A percentile compares a stretch with the other conserved stretches of the same genome.
Conservation (phyloP, 2,113 vertebrate genomes). For the Polypterus bichir region DNA sequence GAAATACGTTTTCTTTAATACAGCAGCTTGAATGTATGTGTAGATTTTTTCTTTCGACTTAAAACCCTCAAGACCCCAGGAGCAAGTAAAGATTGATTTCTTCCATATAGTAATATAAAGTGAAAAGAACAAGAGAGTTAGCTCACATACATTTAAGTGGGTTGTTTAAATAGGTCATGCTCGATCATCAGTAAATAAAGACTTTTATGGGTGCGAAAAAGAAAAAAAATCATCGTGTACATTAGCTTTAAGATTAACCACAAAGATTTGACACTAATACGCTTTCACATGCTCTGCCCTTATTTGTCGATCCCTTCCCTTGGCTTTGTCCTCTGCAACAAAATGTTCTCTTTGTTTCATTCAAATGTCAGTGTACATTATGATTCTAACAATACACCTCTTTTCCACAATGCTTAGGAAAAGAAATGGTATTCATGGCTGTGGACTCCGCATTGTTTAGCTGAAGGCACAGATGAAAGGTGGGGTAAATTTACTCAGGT, state of each 20-base stretch:
- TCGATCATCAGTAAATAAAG: background rate
- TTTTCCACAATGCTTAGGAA: conserved; percentile 23
- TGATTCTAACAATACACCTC: conserved; percentile 25
- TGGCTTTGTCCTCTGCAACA: conserved; percentile 46
- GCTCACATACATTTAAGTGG: too few relatives aligned
- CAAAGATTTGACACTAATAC: background rate
- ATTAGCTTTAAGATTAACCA: background rate
- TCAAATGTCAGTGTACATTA: conserved; percentile 24
- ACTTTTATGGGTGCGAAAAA: background rate
- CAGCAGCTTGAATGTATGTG: too few relatives aligned
- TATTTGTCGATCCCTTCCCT: conserved; percentile 7
- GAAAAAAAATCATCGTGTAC: background rate
- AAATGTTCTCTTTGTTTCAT: conserved; percentile 45
- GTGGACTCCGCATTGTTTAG: conserved; percentile 22
- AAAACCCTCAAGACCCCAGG: too few relatives aligned
- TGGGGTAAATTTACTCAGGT: conserved; percentile 33
- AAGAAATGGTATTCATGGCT: conserved; percentile 31
- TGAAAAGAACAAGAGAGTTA: too few relatives aligned
- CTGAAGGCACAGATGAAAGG: conserved; percentile 29
- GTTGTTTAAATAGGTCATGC: background rate
- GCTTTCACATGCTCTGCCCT: conserved; percentile 2
- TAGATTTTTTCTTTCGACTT: too few relatives aligned
- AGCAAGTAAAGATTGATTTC: too few relatives aligned
- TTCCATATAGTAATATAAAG: too few relatives aligned
- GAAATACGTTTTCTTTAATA: too few relatives aligned